These are phyloP conservation scores for Stenchaetothrips biformis DNA, from an alignment of 2,888 invertebrate species.

Conservation along the genomic window DNA sequence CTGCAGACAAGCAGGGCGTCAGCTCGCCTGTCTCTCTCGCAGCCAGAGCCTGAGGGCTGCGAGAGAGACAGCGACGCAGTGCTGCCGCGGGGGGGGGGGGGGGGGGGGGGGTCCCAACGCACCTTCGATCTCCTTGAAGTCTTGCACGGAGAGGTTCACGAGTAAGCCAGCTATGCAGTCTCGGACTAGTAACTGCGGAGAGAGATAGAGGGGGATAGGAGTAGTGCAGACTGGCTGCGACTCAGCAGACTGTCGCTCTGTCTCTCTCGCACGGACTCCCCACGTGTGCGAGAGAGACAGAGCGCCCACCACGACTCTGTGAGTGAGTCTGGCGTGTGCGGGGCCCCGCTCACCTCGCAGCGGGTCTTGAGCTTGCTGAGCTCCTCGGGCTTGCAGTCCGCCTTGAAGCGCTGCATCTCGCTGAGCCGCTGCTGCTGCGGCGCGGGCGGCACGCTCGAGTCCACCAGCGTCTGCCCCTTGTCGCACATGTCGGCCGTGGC, in stretches of 20 bases:
- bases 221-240: conserved; percentile 2
- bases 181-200: conserved; percentile 60
- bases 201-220: neutral
- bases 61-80: neutral
- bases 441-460: conserved; percentile 62
- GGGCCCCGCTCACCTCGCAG: conserved; percentile 53
- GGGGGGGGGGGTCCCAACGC: conserved; percentile 34
- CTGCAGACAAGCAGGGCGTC: conserved; percentile 48
- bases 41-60: neutral
- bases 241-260: too few relatives aligned
- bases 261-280: too few relatives aligned
- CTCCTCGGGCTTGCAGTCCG: conserved; percentile 75
- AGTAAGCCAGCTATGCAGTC: conserved; percentile 78
- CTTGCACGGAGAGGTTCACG: conserved; percentile 71
- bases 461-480: conserved; percentile 51
- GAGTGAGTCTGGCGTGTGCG: too few relatives aligned
- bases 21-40: neutral
- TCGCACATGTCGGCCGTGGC: conserved; percentile 50
- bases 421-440: conserved; percentile 58
- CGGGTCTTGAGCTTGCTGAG: conserved; percentile 66
- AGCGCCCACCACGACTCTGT: too few relatives aligned
- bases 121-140: conserved; percentile 86
- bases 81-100: neutral
- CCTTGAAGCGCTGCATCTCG: conserved; percentile 65
- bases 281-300: too few relatives aligned